Percentiles rank a stretch among this genome's conserved stretches.
phyloP scores from a whole-genome alignment of 1,140 invertebrate species.

The Parapsyche elsis region DNA sequence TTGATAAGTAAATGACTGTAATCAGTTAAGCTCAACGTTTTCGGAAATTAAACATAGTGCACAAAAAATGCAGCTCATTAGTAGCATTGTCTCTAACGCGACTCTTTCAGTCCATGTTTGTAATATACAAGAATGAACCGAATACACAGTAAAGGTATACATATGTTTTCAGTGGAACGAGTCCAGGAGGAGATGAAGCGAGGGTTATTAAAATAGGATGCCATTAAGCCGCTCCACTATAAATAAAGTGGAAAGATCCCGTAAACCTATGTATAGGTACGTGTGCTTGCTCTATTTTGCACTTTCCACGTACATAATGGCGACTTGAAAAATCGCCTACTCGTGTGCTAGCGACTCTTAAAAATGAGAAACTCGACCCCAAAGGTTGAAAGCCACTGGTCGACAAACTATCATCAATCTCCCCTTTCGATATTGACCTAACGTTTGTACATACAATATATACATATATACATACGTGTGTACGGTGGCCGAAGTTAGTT shows the following conservation, averaged over 20 bases:
- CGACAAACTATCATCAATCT: not conserved
- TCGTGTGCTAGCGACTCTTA: not conserved
- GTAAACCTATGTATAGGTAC: not conserved
- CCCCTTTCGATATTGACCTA: not conserved
- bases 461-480: too few relatives aligned
- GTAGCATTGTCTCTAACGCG: too few relatives aligned
- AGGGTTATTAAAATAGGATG: slow-evolving; percentile 12
- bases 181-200: not conserved
- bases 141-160: too few relatives aligned
- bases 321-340: not conserved
- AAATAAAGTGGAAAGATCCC: slow-evolving; percentile 12
- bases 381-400: slow-evolving; percentile 1
- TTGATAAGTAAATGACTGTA: too few relatives aligned
- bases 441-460: not conserved
- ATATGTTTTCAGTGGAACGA: too few relatives aligned
- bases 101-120: too few relatives aligned
- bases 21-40: too few relatives aligned
- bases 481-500: too few relatives aligned
- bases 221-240: slow-evolving; percentile 3
- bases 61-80: too few relatives aligned
- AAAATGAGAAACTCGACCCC: not conserved
- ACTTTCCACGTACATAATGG: slow-evolving; percentile 7
- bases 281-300: not conserved
- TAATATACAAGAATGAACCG: too few relatives aligned
- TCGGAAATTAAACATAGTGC: too few relatives aligned